Conservation (phyloP, 2,113 vertebrate genomes). For the Nipponia nippon region DNA sequence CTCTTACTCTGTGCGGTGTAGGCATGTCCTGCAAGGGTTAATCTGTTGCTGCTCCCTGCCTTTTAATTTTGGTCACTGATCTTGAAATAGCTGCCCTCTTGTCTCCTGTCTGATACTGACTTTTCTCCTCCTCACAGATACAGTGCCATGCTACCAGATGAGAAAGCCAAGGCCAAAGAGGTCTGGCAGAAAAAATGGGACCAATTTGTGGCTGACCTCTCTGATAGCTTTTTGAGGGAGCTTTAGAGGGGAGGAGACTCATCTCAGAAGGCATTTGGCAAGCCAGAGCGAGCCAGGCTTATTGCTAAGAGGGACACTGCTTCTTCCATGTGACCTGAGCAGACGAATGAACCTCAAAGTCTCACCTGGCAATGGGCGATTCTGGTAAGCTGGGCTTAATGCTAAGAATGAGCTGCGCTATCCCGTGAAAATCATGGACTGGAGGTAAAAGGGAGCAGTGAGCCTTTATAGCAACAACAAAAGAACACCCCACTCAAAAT, state of each 20-base stretch:
- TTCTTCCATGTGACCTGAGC: not conserved
- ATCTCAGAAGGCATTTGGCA: not conserved
- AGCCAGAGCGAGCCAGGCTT: not conserved
- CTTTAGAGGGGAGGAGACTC: not conserved
- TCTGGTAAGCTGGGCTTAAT: not conserved
- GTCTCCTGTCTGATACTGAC: not conserved
- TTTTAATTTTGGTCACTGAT: not conserved
- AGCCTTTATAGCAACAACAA: not conserved
- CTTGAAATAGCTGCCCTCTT: not conserved
- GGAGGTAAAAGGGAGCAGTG: not conserved
- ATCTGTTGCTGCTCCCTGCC: not conserved
- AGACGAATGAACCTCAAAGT: not conserved
- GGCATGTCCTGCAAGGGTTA: conserved; percentile 1
- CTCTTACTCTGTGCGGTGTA: not conserved
- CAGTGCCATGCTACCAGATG: conserved; percentile 71
- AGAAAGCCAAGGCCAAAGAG: conserved; percentile 67
- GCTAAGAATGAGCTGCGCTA: not conserved
- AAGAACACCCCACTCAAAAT: not conserved
- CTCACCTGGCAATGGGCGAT: not conserved
- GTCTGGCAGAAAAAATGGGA: conserved; percentile 85
- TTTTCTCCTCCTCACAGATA: conserved; percentile 73
- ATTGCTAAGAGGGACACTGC: not conserved
- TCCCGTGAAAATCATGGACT: not conserved
- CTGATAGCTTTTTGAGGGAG: not conserved
- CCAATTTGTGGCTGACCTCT: conserved; percentile 76